Evolutionary conservation across 1,140 invertebrate genomes (phyloP), one percentile per base, ranked within the genome.

Genomic region (Wasmannia auropunctata): DNA sequence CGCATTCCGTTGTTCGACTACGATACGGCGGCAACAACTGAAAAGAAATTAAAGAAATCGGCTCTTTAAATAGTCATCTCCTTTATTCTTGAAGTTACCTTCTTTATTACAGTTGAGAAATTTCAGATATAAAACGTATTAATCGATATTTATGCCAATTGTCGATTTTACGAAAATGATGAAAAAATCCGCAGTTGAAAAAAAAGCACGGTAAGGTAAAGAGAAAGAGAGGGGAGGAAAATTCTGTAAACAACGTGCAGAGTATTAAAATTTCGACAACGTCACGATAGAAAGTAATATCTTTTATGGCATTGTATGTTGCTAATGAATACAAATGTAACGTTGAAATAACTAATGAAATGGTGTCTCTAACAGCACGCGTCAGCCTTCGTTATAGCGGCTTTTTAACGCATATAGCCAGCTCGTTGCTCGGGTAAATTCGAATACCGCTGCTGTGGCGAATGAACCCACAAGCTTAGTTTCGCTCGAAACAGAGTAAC

Each of bases 1-100:
- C 76, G 34, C 5, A n/a, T n/a, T n/a, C 31, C 2, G 34, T 70
- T 81, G 43, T 81, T 81, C 31, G 25, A 37, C n/a, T 34, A 65
- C 28, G 31, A 28, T 46, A 43, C n/a, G n/a, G 16, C 37, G n/a
- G 19, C 5, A 76, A 22, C 31, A 51, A 40, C 8, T 51, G 22
- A 34, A 34, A 11, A 34, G 34, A 11, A 72, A 31, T 46, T 22
- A 25, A 58, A 70, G 46, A 34, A 37, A 31, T 46, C 28, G 14
- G 25, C 19, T 49, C 6, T 79, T 65, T 34, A 65, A 63, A 16
- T 31, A 60, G n/a, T 34, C 22, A 16, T 76, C 11, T 65, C 31
- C 10, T 77, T 56, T 43, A 37, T n/a, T 43, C 11, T 43, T n/a
- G 16, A 60, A 72, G 5, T 34, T 49, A n/a, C 14, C 65, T 28